Conservation (phyloP, 2,113 vertebrate genomes). For the Dendrocopos noguchii region DNA sequence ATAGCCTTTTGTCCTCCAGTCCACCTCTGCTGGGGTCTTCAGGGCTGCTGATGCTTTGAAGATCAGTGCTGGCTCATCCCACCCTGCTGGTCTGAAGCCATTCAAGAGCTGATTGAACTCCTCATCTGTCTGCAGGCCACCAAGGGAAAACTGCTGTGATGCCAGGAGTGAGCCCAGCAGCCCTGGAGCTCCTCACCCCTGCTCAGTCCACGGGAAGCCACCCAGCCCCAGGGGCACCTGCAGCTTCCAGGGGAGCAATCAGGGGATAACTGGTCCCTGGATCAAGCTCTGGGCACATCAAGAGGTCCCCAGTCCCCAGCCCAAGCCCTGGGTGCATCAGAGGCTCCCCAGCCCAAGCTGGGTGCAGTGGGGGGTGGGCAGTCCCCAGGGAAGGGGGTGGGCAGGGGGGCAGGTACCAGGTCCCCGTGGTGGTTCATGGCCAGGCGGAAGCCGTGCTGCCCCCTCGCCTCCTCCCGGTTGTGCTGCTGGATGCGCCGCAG, state of each 20-base stretch:
- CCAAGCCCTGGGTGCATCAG: neutral
- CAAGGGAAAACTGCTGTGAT: neutral
- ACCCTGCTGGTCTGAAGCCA: fast-evolving
- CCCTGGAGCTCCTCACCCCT: fast-evolving
- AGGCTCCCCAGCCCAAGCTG: too few relatives aligned
- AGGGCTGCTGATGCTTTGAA: neutral
- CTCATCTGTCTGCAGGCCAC: neutral
- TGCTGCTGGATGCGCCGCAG: conserved; percentile 36
- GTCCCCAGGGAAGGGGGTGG: fast-evolving
- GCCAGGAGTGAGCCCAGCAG: fast-evolving
- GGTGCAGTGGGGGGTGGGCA: neutral
- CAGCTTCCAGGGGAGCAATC: fast-evolving
- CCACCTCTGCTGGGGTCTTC: neutral
- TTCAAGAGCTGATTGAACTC: conserved; percentile 56
- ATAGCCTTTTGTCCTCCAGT: conserved; percentile 41
- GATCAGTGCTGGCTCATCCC: fast-evolving
- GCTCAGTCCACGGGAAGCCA: fast-evolving
- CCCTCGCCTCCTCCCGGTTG: conserved; percentile 19
- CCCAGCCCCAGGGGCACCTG: neutral
- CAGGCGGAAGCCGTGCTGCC: conserved; percentile 34
- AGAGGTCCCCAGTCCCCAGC: too few relatives aligned
- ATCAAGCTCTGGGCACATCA: neutral
- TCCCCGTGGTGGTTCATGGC: conserved; percentile 66
- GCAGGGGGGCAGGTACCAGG: neutral
- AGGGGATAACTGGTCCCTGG: neutral